Percentiles rank a stretch among this genome's conserved stretches.
These are phyloP conservation scores for Rhagoletis pomonella DNA, from an alignment of 1,140 invertebrate species.

Conservation along the genomic window DNA sequence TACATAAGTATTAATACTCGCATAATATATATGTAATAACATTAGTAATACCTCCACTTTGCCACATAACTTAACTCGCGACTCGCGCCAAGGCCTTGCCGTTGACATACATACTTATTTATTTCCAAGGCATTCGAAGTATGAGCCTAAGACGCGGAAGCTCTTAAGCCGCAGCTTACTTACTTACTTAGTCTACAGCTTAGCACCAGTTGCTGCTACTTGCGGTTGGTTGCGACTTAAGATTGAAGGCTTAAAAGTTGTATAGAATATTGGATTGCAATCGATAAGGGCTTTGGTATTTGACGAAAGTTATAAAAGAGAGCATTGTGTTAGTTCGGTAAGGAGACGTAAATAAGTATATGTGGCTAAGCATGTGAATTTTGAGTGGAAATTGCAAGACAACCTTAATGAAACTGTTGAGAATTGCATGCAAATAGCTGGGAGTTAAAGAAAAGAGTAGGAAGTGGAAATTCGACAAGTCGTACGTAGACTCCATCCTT, in stretches of 20 bases:
- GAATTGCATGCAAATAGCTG: too few relatives aligned
- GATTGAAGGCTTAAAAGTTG: neutral
- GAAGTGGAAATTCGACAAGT: too few relatives aligned
- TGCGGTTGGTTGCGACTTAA: slow-evolving; percentile 13
- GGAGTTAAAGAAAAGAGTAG: too few relatives aligned
- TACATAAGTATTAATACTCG: neutral
- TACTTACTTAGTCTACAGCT: slow-evolving; percentile 33
- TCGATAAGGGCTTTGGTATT: neutral
- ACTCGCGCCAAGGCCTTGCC: neutral
- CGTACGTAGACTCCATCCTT: too few relatives aligned
- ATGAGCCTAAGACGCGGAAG: slow-evolving; percentile 11
- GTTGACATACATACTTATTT: too few relatives aligned
- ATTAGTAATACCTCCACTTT: neutral
- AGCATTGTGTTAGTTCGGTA: too few relatives aligned
- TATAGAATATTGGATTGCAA: neutral
- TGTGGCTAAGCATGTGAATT: too few relatives aligned
- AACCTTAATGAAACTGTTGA: too few relatives aligned
- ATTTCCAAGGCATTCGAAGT: slow-evolving; percentile 19
- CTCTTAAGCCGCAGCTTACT: slow-evolving; percentile 23
- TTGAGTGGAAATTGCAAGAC: too few relatives aligned
- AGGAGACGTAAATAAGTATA: too few relatives aligned
- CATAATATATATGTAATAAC: neutral
- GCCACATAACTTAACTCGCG: neutral
- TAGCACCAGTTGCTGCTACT: slow-evolving; percentile 36
- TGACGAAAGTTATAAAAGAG: too few relatives aligned